Conservation (phyloP, 1,140 invertebrate species). For the Drosophila orena region DNA sequence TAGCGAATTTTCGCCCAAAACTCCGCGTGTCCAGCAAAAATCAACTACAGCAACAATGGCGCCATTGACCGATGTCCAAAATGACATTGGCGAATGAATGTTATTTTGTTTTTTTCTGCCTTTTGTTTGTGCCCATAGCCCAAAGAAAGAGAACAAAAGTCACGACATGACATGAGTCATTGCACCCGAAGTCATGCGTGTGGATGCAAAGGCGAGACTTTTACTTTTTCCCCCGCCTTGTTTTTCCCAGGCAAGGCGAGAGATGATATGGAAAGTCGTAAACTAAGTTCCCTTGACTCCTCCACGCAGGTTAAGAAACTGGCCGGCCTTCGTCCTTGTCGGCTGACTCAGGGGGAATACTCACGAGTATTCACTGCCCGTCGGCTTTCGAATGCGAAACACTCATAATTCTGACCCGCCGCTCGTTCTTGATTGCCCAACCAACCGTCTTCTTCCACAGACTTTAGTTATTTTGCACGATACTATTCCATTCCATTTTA, state of each 20-base stretch:
- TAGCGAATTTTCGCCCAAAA: constrained; percentile 13
- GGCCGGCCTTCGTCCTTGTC: constrained; percentile 36
- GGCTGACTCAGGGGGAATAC: constrained; percentile 25
- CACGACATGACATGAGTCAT: constrained; percentile 77
- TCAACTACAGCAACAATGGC: constrained; percentile 10
- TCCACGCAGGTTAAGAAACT: constrained; percentile 51
- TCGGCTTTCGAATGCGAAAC: constrained; percentile 14
- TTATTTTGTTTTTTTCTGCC: constrained; percentile 23
- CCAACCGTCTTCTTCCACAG: constrained; percentile 2
- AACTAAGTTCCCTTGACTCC: constrained; percentile 28
- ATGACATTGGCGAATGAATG: constrained; percentile 66
- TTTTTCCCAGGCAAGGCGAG: background rate
- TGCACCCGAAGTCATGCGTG: constrained; percentile 47
- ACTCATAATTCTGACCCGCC: constrained; percentile 19
- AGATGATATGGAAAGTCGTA: constrained; percentile 55
- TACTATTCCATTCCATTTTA: constrained; percentile 45
- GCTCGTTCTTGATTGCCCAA: constrained; percentile 37
- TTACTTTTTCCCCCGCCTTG: constrained; percentile 58
- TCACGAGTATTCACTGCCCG: constrained; percentile 14
- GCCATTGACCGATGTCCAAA: constrained; percentile 74
- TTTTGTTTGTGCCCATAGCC: constrained; percentile 55
- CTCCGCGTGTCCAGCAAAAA: constrained; percentile 4
- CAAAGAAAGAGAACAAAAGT: constrained; percentile 81
- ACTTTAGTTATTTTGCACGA: constrained; percentile 70
- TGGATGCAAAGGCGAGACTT: constrained; percentile 52